Conservation (phyloP, 2,888 invertebrate species). For the Sesia apiformis region DNA sequence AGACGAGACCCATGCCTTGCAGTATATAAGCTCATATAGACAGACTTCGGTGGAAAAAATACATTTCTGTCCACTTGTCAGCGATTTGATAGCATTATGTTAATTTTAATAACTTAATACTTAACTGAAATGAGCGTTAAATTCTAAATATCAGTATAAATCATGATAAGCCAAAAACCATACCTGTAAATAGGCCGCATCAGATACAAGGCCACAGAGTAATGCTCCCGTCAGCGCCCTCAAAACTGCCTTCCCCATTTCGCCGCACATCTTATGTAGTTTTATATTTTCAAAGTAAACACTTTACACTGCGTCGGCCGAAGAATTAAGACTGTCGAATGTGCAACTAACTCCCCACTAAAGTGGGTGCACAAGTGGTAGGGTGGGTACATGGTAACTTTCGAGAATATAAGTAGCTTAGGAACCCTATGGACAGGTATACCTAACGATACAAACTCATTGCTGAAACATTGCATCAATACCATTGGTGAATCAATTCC, state of each 20-base stretch:
- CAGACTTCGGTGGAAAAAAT: no score
- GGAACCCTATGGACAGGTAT: neutral
- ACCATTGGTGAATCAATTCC: no score
- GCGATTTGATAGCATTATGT: no score
- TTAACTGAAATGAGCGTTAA: neutral
- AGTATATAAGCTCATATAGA: no score
- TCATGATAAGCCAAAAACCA: neutral
- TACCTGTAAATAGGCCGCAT: conserved; percentile 63
- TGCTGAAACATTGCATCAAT: no score
- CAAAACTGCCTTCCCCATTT: conserved; percentile 66
- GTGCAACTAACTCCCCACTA: conserved; percentile 21
- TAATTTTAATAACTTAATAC: no score
- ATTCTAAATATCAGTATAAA: neutral
- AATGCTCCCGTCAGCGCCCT: conserved; percentile 62
- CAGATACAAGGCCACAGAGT: conserved; percentile 55
- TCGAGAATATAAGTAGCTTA: neutral
- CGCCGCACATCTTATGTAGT: conserved; percentile 53
- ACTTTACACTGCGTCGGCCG: neutral
- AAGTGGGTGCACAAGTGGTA: conserved; percentile 11
- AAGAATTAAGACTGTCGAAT: conserved; percentile 2
- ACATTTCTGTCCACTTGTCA: no score
- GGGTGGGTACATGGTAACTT: conserved; percentile 13
- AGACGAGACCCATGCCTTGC: no score
- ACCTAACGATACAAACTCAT: no score
- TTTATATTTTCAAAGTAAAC: conserved; percentile 3